Evolutionary conservation across 2,888 invertebrate species (phyloP).

Genomic region (Odontocerum albicorne): DNA sequence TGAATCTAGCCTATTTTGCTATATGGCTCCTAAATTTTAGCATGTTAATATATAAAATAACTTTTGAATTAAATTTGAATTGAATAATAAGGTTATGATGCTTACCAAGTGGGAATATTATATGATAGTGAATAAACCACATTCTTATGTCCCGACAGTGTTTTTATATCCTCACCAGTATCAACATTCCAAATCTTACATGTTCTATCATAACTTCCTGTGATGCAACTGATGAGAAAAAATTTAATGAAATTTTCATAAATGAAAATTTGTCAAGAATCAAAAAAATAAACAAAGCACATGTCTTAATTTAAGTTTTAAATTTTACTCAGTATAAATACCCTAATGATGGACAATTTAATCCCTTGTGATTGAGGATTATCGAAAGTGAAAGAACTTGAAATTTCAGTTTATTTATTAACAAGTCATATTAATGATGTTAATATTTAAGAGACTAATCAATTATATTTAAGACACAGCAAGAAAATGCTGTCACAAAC

Average conservation of each 20-base stretch:
- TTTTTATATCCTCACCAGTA: conserved; percentile 66
- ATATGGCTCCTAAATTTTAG: too few relatives aligned
- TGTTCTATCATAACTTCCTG: conserved; percentile 83
- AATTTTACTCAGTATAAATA: too few relatives aligned
- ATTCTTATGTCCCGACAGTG: conserved; percentile 75
- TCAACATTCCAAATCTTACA: conserved; percentile 80
- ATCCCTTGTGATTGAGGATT: too few relatives aligned
- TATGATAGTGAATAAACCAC: conserved; percentile 80
- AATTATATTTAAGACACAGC: too few relatives aligned
- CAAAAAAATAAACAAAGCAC: conserved; percentile 20
- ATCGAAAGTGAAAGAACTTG: too few relatives aligned
- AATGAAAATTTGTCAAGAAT: not conserved
- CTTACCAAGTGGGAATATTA: conserved; percentile 75
- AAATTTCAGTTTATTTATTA: too few relatives aligned
- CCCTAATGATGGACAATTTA: too few relatives aligned
- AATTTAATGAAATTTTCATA: conserved; percentile 18
- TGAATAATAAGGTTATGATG: conserved; percentile 25
- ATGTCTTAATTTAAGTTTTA: too few relatives aligned
- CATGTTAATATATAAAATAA: not conserved
- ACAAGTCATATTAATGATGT: too few relatives aligned
- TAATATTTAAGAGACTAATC: too few relatives aligned
- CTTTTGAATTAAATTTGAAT: conserved; percentile 2
- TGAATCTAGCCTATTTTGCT: too few relatives aligned
- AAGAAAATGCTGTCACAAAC: too few relatives aligned
- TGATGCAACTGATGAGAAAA: conserved; percentile 71